phyloP scores from a whole-genome alignment of 1,140 invertebrate species.

The Neodiprion lecontei region DNA sequence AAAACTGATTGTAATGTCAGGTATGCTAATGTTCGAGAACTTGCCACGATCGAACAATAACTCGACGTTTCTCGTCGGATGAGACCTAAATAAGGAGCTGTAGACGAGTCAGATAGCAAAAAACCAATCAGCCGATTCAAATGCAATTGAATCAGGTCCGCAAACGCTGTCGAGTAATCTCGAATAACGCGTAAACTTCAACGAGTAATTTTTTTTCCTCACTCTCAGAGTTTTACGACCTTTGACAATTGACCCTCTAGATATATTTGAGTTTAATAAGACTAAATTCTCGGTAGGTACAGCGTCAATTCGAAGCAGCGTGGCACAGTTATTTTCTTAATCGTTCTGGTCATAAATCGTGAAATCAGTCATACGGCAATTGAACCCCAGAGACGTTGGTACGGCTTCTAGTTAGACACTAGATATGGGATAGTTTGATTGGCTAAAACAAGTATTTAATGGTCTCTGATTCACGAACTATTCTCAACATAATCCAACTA shows the following conservation, averaged over 20 bases:
- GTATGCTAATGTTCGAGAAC: too few relatives aligned
- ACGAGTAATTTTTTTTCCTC: too few relatives aligned
- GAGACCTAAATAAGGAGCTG: too few relatives aligned
- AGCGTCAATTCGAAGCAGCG: neutral
- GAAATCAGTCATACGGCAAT: neutral
- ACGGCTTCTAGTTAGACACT: too few relatives aligned
- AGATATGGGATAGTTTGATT: neutral
- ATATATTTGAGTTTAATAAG: constrained; percentile 4
- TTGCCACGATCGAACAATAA: neutral
- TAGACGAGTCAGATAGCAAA: too few relatives aligned
- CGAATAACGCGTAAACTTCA: too few relatives aligned
- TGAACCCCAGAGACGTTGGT: neutral
- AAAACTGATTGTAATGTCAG: too few relatives aligned
- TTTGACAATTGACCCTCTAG: neutral
- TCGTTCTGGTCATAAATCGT: neutral
- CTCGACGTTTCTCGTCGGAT: neutral
- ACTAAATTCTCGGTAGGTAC: neutral
- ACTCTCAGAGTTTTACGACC: neutral
- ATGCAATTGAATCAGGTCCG: too few relatives aligned
- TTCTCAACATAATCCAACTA: neutral
- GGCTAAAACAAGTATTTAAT: neutral
- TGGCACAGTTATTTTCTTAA: too few relatives aligned
- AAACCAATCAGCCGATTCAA: too few relatives aligned
- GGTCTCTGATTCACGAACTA: neutral
- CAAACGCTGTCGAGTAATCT: too few relatives aligned